Conservation (phyloP, 1,140 invertebrate species). For the Trypoxylus dichotomus region DNA sequence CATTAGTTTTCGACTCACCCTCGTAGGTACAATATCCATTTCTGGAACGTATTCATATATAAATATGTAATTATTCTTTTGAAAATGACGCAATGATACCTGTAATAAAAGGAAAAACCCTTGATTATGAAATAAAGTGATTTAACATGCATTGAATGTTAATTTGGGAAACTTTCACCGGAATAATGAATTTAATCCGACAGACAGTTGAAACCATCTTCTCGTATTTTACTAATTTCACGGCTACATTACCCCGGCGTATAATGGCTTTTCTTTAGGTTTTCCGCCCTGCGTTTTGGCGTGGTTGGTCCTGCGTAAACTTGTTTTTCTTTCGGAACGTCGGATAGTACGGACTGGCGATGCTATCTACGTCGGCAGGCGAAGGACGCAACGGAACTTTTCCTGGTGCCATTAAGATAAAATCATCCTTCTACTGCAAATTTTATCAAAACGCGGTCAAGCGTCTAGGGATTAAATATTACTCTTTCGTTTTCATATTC, state of each 20-base stretch:
- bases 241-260: conserved; percentile 40
- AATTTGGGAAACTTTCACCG: background rate
- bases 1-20: too few relatives aligned
- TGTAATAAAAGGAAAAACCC: background rate
- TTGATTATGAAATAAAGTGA: background rate
- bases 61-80: too few relatives aligned
- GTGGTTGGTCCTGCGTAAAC: conserved; percentile 32
- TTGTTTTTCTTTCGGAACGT: conserved; percentile 38
- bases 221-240: conserved; percentile 42
- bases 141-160: conserved; percentile 7
- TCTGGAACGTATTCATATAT: too few relatives aligned
- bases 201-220: conserved; percentile 10
- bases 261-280: conserved; percentile 37
- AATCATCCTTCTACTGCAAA: conserved; percentile 38
- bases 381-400: conserved; percentile 36
- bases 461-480: conserved; percentile 36
- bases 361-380: conserved; percentile 37
- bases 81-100: background rate
- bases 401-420: conserved; percentile 40
- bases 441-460: conserved; percentile 38
- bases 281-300: conserved; percentile 7
- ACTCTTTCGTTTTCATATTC: conserved; percentile 23
- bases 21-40: too few relatives aligned
- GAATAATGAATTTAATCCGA: background rate
- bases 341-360: conserved; percentile 26